A percentile compares a stretch with the other conserved stretches of the same genome.
phyloP scores from a whole-genome alignment of 2,888 invertebrate genomes.

The Palloptera scutellata region DNA sequence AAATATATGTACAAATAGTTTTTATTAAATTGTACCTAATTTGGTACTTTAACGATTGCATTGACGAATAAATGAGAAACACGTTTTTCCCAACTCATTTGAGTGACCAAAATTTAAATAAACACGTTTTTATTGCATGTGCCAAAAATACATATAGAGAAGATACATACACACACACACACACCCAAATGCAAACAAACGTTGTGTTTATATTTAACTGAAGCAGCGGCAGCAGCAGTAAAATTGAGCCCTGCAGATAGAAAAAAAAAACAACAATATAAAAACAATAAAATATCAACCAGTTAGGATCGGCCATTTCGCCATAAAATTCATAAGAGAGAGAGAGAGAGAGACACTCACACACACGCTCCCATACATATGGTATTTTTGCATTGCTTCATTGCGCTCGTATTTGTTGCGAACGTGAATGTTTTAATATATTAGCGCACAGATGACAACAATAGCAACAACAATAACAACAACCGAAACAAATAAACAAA shows the following conservation, averaged over 20 bases:
- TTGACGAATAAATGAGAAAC: constrained; percentile 4
- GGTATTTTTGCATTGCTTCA: too few relatives aligned
- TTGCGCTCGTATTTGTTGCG: too few relatives aligned
- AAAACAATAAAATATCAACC: neutral
- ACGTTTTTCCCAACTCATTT: constrained; percentile 18
- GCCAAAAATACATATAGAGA: constrained; percentile 34
- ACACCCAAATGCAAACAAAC: neutral
- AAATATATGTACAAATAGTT: neutral
- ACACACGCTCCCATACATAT: too few relatives aligned
- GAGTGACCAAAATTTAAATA: constrained; percentile 34
- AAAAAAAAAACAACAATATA: neutral
- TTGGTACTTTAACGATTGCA: constrained; percentile 2
- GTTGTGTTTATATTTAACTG: neutral
- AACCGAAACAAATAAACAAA: neutral
- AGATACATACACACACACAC: neutral
- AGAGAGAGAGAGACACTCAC: too few relatives aligned
- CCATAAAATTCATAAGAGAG: neutral
- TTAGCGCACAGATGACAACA: neutral
- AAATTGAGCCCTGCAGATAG: neutral
- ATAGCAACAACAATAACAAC: neutral
- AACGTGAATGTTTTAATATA: constrained; percentile 13
- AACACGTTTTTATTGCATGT: constrained; percentile 47
- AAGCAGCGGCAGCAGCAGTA: neutral
- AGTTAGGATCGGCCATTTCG: constrained; percentile 6
- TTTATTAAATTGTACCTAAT: neutral